A percentile compares a stretch with the other conserved stretches of the same genome.
Evolutionary conservation across 2,797 vertebrate genomes (phyloP).

Genomic region (Onychomys leucogaster): DNA sequence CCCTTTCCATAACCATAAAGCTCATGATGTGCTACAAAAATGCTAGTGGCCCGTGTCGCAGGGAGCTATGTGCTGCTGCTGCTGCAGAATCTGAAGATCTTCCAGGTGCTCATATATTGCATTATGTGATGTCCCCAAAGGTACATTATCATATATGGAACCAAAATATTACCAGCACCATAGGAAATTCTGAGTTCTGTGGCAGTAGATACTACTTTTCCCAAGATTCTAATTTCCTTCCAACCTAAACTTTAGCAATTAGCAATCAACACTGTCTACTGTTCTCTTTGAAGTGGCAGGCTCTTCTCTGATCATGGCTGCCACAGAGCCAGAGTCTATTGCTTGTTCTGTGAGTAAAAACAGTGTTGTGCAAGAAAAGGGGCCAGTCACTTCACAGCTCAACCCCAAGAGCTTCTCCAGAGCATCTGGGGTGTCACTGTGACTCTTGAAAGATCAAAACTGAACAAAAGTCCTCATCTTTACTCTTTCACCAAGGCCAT

Average conservation of each 20-base stretch:
- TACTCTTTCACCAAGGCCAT: not conserved
- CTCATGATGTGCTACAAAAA: not conserved
- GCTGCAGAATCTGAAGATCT: not conserved
- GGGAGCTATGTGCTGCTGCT: not conserved
- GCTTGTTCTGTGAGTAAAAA: not conserved
- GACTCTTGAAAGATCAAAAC: not conserved
- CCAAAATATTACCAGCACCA: not conserved
- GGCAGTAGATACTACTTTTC: not conserved
- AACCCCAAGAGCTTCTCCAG: not conserved
- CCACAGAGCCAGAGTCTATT: not conserved
- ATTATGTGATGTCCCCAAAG: not conserved
- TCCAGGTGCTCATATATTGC: not conserved
- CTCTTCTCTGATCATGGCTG: not conserved
- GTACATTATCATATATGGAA: not conserved
- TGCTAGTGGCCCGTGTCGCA: too few relatives aligned
- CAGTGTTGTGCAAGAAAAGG: not conserved
- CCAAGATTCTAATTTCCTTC: conserved; percentile 30
- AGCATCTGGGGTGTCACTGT: not conserved
- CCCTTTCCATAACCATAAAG: not conserved
- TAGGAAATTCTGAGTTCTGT: not conserved
- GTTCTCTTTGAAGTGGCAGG: not conserved
- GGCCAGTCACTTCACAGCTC: too few relatives aligned
- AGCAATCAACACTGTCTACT: not conserved
- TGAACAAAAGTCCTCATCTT: not conserved
- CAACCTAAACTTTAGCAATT: not conserved